Percentiles rank a stretch among this genome's conserved stretches.
Conservation (phyloP, 2,888 invertebrate species). For the Xestia xanthographa region DNA sequence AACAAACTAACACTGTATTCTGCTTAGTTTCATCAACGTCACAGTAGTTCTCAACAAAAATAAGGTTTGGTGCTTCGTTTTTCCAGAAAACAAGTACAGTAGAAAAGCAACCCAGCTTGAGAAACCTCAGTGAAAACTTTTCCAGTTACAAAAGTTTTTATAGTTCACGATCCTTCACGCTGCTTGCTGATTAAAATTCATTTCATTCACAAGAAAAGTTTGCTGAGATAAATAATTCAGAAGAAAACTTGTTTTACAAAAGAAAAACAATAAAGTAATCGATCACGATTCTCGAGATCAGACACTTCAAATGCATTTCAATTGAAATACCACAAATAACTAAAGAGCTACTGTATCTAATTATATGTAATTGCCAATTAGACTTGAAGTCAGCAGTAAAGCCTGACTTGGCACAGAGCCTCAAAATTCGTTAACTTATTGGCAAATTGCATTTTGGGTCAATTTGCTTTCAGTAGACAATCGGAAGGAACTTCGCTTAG, state of each 20-base stretch:
- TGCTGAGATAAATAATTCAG: not conserved
- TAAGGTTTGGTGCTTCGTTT: not conserved
- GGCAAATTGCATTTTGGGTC: slow-evolving; percentile 3
- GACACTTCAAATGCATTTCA: slow-evolving; percentile 2
- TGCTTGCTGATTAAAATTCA: slow-evolving; percentile 4
- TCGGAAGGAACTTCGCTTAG: not conserved
- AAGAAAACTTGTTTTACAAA: not conserved
- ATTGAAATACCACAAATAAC: slow-evolving; percentile 27
- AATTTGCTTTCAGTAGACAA: slow-evolving; percentile 1
- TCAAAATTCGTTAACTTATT: slow-evolving; percentile 26
- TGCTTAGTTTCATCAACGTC: slow-evolving; percentile 40
- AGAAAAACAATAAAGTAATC: slow-evolving; percentile 1
- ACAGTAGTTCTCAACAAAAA: slow-evolving; percentile 14
- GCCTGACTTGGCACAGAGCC: slow-evolving; percentile 18
- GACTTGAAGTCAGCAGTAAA: slow-evolving; percentile 29
- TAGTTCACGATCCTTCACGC: not conserved
- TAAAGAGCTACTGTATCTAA: slow-evolving; percentile 34
- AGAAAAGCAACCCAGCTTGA: not conserved
- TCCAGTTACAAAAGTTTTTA: slow-evolving; percentile 17
- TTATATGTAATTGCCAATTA: slow-evolving; percentile 42
- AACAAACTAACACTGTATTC: slow-evolving; percentile 57
- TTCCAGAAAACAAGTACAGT: slow-evolving; percentile 11
- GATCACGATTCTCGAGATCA: slow-evolving; percentile 1
- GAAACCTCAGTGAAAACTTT: slow-evolving; percentile 38
- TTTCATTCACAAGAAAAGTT: slow-evolving; percentile 3